Conservation (phyloP, 1,140 invertebrate genomes). For the Leucophenga varia region DNA sequence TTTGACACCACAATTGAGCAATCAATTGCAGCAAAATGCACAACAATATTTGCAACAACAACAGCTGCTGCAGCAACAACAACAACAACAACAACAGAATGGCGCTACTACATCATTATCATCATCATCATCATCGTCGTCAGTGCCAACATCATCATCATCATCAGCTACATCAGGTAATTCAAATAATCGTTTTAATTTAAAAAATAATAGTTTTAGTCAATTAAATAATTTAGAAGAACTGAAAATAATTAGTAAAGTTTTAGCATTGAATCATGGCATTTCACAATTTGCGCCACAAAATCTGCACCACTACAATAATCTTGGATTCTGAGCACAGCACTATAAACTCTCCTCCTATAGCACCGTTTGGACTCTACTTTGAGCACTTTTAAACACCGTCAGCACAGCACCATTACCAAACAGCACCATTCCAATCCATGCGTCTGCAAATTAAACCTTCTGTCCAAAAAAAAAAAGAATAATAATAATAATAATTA, state of each 20-base stretch:
- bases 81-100: conserved; percentile 34
- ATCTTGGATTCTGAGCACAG: conserved; percentile 33
- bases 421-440: conserved; percentile 20
- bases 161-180: conserved; percentile 37
- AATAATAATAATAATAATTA: too few species aligned
- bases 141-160: conserved; percentile 36
- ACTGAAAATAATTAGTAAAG: conserved; percentile 77
- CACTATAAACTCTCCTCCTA: not conserved
- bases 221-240: conserved; percentile 64
- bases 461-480: too few species aligned
- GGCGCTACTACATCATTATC: conserved; percentile 3
- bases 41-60: conserved; percentile 45
- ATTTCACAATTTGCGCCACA: conserved; percentile 50
- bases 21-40: conserved; percentile 46
- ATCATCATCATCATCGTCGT: conserved; percentile 8
- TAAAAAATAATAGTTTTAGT: conserved; percentile 67
- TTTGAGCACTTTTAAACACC: too few species aligned
- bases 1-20: conserved; percentile 44
- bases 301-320: conserved; percentile 50
- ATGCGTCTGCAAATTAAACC: conserved; percentile 8
- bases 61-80: conserved; percentile 30
- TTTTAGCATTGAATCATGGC: conserved; percentile 73
- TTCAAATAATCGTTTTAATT: conserved; percentile 57
- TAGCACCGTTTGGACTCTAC: too few species aligned
- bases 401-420: conserved; percentile 20